These are phyloP conservation scores for Drosophila lacteicornis DNA, from an alignment of 1,140 invertebrate species.

Conservation along the genomic window DNA sequence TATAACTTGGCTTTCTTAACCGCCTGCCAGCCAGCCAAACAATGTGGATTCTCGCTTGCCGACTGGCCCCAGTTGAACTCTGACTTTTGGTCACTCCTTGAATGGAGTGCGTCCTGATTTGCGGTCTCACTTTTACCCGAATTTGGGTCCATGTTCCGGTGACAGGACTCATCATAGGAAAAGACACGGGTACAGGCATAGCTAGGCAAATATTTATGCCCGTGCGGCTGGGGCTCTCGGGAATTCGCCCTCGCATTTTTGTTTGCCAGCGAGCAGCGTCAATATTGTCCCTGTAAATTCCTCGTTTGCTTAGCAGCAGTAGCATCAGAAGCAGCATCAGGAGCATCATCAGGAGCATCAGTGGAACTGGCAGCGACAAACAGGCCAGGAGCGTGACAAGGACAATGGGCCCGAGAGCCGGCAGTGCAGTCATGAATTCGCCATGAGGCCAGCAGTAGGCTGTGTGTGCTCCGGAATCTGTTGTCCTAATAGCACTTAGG, in stretches of 20 bases:
- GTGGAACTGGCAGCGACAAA: constrained; percentile 16
- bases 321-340: constrained; percentile 10
- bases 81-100: constrained; percentile 39
- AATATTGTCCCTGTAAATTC: constrained; percentile 57
- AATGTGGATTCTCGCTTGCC: constrained; percentile 10
- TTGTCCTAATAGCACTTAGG: constrained; percentile 53
- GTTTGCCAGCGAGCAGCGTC: constrained; percentile 34
- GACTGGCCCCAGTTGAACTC: constrained; percentile 33
- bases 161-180: background rate
- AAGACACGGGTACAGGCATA: background rate
- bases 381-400: constrained; percentile 39
- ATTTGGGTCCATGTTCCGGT: background rate
- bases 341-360: constrained; percentile 4
- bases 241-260: constrained; percentile 21
- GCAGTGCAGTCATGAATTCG: constrained; percentile 61
- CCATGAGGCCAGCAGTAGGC: constrained; percentile 37
- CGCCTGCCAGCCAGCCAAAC: constrained; percentile 6
- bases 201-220: constrained; percentile 23
- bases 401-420: constrained; percentile 58
- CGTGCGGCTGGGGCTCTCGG: constrained; percentile 1
- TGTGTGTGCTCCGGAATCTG: constrained; percentile 17
- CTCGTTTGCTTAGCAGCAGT: constrained; percentile 22
- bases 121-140: constrained; percentile 11
- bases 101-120: constrained; percentile 7
- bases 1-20: constrained; percentile 48